Percentiles rank a stretch among this genome's conserved stretches.
Evolutionary conservation across 2,113 vertebrate species (phyloP).

Genomic region (Cyanoderma ruficeps): DNA sequence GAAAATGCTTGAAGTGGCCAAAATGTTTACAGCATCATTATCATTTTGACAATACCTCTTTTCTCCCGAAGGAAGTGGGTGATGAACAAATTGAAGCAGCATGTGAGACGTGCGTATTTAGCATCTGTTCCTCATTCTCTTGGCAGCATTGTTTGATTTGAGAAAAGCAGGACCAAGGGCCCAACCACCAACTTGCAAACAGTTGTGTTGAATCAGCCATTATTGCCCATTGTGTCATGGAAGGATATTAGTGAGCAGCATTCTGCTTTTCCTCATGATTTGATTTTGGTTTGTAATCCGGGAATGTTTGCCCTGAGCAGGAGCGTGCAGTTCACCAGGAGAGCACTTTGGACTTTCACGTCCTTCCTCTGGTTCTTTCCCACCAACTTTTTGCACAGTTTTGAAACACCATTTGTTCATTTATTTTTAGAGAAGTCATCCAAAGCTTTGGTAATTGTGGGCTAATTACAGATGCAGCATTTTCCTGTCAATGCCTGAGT

Average conservation of each 20-base stretch:
- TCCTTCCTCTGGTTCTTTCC: neutral
- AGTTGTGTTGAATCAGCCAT: slow-evolving; percentile 34
- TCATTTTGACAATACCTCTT: slow-evolving; percentile 43
- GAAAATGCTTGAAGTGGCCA: slow-evolving; percentile 49
- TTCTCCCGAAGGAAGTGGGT: slow-evolving; percentile 36
- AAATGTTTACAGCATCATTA: slow-evolving; percentile 61
- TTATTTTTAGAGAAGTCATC: neutral
- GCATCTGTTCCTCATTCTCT: slow-evolving; percentile 11
- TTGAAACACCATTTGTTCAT: neutral
- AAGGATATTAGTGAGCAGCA: neutral
- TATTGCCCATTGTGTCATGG: neutral
- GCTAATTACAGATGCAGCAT: neutral
- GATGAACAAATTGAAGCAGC: slow-evolving; percentile 19
- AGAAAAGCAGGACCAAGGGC: neutral
- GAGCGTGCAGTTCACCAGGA: neutral
- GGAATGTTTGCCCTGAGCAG: neutral
- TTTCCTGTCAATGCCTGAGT: neutral
- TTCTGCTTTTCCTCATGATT: neutral
- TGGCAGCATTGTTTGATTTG: neutral
- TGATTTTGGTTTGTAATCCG: neutral
- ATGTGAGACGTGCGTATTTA: neutral
- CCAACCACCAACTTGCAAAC: neutral
- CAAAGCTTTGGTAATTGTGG: neutral
- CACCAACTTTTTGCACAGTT: neutral
- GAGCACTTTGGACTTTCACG: neutral